A percentile compares a stretch with the other conserved stretches of the same genome.
Conservation (phyloP, 2,888 invertebrate species). For the Drosophila hamatofila region DNA sequence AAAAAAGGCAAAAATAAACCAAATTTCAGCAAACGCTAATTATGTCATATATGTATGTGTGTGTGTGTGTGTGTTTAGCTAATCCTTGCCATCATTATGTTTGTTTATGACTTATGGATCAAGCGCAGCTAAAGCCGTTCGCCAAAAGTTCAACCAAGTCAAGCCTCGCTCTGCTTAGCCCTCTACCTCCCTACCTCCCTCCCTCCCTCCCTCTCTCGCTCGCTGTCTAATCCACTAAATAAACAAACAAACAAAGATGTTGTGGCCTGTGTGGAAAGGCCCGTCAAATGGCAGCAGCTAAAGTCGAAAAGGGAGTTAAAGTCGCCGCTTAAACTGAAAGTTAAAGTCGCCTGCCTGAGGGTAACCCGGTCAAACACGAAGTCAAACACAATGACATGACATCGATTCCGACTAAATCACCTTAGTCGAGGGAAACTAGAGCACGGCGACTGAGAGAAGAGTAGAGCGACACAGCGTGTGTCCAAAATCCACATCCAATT, state of each 20-base stretch:
- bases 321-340: constrained; percentile 24
- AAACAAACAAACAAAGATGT: constrained; percentile 56
- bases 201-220: constrained; percentile 1
- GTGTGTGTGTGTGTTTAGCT: constrained; percentile 6
- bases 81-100: constrained; percentile 61
- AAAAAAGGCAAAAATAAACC: constrained; percentile 39
- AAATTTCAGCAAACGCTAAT: constrained; percentile 46
- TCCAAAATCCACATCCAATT: constrained; percentile 39
- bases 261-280: constrained; percentile 35
- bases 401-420: constrained; percentile 61
- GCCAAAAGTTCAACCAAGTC: constrained; percentile 20
- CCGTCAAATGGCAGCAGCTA: constrained; percentile 9
- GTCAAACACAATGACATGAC: constrained; percentile 34
- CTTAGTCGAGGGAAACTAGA: constrained; percentile 54
- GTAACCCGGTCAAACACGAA: constrained; percentile 46
- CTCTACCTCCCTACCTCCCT: neutral
- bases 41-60: constrained; percentile 8
- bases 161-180: neutral
- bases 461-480: constrained; percentile 56
- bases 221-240: constrained; percentile 41
- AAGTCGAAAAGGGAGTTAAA: constrained; percentile 30
- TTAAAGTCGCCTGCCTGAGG: constrained; percentile 22
- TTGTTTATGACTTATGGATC: constrained; percentile 62
- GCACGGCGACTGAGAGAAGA: constrained; percentile 30
- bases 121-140: constrained; percentile 37